phyloP scores from a whole-genome alignment of 2,113 vertebrate genomes.

The Phalacrocorax carbo region DNA sequence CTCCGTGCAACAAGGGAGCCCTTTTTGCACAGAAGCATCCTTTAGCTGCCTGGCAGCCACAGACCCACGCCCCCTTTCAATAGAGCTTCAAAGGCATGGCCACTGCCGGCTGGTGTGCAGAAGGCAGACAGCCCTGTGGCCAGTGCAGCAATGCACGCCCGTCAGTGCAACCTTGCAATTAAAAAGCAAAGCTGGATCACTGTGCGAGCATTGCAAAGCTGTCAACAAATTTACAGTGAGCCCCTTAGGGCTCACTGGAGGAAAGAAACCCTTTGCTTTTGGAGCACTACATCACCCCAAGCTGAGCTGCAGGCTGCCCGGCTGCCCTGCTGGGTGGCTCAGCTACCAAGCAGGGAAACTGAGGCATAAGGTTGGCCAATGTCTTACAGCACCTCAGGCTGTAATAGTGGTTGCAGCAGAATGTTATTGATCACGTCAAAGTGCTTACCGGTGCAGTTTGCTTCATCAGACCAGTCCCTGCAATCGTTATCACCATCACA shows the following conservation, averaged over 20 bases:
- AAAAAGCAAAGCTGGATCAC: background rate
- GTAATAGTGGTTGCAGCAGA: background rate
- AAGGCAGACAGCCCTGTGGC: background rate
- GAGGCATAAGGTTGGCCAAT: background rate
- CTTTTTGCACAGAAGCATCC: background rate
- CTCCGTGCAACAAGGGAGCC: background rate
- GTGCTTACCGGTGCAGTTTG: constrained; percentile 90
- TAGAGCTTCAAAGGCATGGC: background rate
- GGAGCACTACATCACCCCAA: background rate
- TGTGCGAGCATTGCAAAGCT: background rate
- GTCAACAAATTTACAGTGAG: background rate
- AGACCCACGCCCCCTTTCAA: background rate
- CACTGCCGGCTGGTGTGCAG: background rate
- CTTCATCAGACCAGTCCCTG: constrained; percentile 96
- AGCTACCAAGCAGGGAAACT: background rate
- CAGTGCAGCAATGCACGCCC: background rate
- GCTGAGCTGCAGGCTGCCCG: background rate
- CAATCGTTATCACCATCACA: constrained; percentile 98
- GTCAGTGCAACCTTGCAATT: background rate
- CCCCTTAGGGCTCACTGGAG: background rate
- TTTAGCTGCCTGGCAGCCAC: background rate
- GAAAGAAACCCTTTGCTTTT: background rate
- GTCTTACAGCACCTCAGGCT: background rate
- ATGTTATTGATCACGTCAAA: background rate
- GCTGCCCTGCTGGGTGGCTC: background rate